These are phyloP conservation scores for Anarrhichthys ocellatus DNA, from an alignment of 2,113 vertebrate species.

Conservation along the genomic window DNA sequence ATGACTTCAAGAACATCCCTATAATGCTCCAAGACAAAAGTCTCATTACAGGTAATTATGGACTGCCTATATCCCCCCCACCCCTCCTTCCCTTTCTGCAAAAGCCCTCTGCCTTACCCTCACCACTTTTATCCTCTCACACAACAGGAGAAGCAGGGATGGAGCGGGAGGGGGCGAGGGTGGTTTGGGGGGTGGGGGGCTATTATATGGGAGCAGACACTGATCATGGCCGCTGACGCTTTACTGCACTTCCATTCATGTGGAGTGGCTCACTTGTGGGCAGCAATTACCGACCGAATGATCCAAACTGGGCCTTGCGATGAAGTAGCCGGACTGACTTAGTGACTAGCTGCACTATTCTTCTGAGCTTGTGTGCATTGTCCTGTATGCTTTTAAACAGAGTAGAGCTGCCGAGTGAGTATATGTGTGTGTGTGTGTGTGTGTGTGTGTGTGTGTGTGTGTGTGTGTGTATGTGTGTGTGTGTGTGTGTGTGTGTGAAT, in stretches of 20 bases:
- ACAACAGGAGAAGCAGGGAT: constrained; percentile 80
- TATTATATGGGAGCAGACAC: constrained; percentile 82
- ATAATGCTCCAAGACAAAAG: constrained; percentile 94
- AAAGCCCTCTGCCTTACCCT: constrained; percentile 64
- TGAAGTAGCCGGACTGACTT: constrained; percentile 73
- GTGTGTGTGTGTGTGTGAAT: background rate
- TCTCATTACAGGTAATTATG: constrained; percentile 96
- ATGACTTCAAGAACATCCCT: constrained; percentile 94
- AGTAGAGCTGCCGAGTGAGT: constrained; percentile 8
- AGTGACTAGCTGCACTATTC: constrained; percentile 61
- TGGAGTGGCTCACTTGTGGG: constrained; percentile 86
- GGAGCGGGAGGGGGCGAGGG: background rate
- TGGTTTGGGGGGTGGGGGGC: constrained; percentile 42
- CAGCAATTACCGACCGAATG: constrained; percentile 83
- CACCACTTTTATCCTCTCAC: constrained; percentile 88
- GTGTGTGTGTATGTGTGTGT: background rate
- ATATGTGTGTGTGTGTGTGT: background rate
- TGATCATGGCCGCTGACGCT: constrained; percentile 80
- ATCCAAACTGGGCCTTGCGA: constrained; percentile 82
- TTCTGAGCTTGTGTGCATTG: constrained; percentile 53
- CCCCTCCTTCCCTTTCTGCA: constrained; percentile 25
- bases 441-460: background rate
- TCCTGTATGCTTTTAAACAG: constrained; percentile 49
- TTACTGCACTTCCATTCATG: constrained; percentile 84
- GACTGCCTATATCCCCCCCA: constrained; percentile 84